phyloP scores from a whole-genome alignment of 1,140 invertebrate species.

The Cyclina sinensis region DNA sequence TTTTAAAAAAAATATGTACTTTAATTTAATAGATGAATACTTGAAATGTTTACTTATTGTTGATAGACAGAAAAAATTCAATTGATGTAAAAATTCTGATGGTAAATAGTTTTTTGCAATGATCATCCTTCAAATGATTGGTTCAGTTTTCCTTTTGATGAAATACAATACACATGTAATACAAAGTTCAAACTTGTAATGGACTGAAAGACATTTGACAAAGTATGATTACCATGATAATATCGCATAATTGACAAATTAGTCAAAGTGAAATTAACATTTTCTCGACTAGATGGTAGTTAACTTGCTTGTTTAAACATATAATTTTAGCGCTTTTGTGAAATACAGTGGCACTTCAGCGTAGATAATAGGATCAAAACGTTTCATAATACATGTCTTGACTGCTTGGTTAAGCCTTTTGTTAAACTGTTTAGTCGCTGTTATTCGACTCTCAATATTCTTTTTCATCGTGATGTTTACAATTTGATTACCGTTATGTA shows the following conservation, averaged over 20 bases:
- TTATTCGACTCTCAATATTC: slow-evolving; percentile 19
- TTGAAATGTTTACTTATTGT: too few relatives aligned
- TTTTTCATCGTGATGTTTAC: slow-evolving; percentile 12
- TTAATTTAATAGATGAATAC: too few relatives aligned
- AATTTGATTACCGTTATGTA: slow-evolving; percentile 17
- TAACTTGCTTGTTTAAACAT: slow-evolving; percentile 18
- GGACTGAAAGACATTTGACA: slow-evolving; percentile 5
- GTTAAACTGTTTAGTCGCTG: slow-evolving; percentile 10
- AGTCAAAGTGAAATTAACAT: slow-evolving; percentile 21
- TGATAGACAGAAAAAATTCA: too few relatives aligned
- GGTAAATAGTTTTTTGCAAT: too few relatives aligned
- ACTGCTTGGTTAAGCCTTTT: slow-evolving; percentile 50
- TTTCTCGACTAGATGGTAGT: slow-evolving; percentile 6
- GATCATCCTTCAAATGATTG: not conserved
- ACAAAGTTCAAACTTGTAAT: not conserved
- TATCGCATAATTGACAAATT: slow-evolving; percentile 24
- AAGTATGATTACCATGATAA: slow-evolving; percentile 17
- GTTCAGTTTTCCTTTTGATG: not conserved
- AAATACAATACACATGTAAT: not conserved
- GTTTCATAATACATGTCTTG: slow-evolving; percentile 47
- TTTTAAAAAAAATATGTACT: too few relatives aligned
- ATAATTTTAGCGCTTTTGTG: slow-evolving; percentile 28
- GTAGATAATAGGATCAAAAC: slow-evolving; percentile 49
- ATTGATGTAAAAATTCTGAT: too few relatives aligned
- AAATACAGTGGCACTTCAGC: not conserved